phyloP scores from a whole-genome alignment of 2,113 vertebrate species.

The Eidolon helvum region DNA sequence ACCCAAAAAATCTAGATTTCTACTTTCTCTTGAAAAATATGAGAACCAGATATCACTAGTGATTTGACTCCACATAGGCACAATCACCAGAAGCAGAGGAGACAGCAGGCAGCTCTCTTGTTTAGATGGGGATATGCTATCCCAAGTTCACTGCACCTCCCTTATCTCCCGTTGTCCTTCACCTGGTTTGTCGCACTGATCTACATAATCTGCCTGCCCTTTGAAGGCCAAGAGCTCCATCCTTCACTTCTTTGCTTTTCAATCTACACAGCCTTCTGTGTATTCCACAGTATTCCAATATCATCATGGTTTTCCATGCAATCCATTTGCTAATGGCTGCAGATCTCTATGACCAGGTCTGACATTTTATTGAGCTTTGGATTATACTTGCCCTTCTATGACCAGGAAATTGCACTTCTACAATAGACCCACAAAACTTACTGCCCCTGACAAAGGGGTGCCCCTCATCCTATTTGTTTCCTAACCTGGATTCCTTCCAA shows the following conservation, averaged over 20 bases:
- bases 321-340: neutral
- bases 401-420: neutral
- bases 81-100: neutral
- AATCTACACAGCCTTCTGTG: neutral
- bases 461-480: neutral
- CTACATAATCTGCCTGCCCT: neutral
- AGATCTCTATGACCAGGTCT: neutral
- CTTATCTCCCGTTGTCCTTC: neutral
- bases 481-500: neutral
- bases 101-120: neutral
- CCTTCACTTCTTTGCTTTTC: neutral
- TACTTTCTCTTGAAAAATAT: neutral
- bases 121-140: neutral
- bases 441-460: neutral
- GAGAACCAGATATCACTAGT: neutral
- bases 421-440: neutral
- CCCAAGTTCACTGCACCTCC: too few relatives aligned
- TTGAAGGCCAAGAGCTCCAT: neutral
- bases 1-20: neutral
- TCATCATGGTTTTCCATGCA: neutral
- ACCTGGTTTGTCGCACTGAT: neutral
- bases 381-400: neutral
- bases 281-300: neutral
- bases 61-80: neutral
- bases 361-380: neutral